A percentile compares a stretch with the other conserved stretches of the same genome.
Conservation (phyloP, 2,113 vertebrate genomes). For the Takifugu flavidus region DNA sequence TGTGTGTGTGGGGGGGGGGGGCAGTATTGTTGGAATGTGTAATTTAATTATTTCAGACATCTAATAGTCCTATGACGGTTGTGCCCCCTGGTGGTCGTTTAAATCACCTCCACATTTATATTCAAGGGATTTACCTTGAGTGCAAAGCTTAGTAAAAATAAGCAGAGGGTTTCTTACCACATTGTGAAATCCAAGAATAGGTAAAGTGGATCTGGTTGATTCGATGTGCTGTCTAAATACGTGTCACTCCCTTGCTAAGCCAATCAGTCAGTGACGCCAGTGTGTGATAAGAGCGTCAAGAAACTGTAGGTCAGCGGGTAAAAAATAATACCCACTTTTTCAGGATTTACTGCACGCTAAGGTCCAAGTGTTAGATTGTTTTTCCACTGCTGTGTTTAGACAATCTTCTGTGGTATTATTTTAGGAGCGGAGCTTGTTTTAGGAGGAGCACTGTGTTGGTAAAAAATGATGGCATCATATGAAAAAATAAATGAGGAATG, state of each 20-base stretch:
- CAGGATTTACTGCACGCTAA: conserved; percentile 9
- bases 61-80: background rate
- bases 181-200: conserved; percentile 20
- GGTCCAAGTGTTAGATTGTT: background rate
- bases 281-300: conserved; percentile 17
- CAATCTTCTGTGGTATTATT: background rate
- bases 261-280: conserved; percentile 54
- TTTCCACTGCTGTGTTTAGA: background rate
- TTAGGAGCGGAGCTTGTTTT: background rate
- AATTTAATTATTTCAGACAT: background rate
- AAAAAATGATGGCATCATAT: conserved; percentile 2
- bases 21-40: conserved; percentile 1
- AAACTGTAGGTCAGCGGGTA: conserved; percentile 26
- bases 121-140: background rate
- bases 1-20: background rate
- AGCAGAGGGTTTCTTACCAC: background rate
- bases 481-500: no score
- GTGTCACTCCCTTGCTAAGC: conserved; percentile 44
- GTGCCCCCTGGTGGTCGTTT: conserved; percentile 54
- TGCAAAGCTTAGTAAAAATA: background rate
- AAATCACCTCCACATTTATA: background rate
- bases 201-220: conserved; percentile 19
- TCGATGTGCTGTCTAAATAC: conserved; percentile 19
- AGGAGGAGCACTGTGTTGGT: background rate
- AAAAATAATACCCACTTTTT: conserved; percentile 21